Conservation (phyloP, 64 coral and sea anemone genomes). For the Porites australiensis region DNA sequence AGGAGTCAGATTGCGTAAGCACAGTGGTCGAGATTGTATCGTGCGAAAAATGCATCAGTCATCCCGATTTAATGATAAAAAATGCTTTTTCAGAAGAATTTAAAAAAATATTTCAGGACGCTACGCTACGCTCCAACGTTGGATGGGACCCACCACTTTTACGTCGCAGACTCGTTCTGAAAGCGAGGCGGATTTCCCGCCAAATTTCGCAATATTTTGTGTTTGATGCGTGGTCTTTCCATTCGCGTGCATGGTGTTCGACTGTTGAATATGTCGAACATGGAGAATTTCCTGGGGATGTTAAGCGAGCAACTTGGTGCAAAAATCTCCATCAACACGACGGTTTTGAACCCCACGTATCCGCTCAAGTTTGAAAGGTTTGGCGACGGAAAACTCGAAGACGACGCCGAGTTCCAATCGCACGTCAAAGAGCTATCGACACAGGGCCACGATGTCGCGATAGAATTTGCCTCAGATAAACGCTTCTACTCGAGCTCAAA, state of each 20-base stretch:
- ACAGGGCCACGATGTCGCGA: slow-evolving; percentile 40
- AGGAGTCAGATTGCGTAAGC: too few species aligned
- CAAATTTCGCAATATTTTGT: not conserved
- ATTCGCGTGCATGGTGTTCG: not conserved
- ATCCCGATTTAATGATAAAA: too few species aligned
- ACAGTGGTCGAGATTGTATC: too few species aligned
- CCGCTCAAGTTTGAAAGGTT: slow-evolving; percentile 89
- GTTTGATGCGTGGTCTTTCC: not conserved
- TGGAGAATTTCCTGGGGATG: slow-evolving; percentile 44
- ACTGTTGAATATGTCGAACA: slow-evolving; percentile 20
- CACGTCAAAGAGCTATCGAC: slow-evolving; percentile 9
- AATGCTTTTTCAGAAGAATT: too few species aligned
- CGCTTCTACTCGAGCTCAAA: slow-evolving; percentile 42
- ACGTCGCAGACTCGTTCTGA: not conserved
- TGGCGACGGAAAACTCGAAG: slow-evolving; percentile 46
- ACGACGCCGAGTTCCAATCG: slow-evolving; percentile 72
- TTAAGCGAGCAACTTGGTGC: slow-evolving; percentile 64
- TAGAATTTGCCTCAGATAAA: slow-evolving; percentile 44
- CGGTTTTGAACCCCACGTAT: slow-evolving; percentile 81
- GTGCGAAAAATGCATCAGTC: too few species aligned
- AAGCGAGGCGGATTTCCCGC: slow-evolving; percentile 54
- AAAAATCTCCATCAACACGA: slow-evolving; percentile 13
- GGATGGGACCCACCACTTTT: too few species aligned
- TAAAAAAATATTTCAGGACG: too few species aligned
- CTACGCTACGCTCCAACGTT: too few species aligned